Evolutionary conservation across 37 sponge, comb jelly and placozoan species (phyloP).

Genomic region (Dysidea cf. avara): DNA sequence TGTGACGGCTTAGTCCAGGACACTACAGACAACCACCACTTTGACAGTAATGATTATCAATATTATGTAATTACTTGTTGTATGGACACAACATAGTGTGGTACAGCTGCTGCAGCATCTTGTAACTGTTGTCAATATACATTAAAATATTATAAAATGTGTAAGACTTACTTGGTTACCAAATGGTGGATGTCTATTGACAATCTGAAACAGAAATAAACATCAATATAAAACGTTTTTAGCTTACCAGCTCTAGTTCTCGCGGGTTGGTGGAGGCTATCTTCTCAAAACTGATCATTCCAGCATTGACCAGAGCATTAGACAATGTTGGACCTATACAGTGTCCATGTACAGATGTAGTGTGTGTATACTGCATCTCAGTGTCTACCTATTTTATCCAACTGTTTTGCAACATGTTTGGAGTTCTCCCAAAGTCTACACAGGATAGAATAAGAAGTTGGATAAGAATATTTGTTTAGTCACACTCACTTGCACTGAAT

Average conservation of each 20-base stretch:
- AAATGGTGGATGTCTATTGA: constrained; percentile 93
- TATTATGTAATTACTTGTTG: constrained; percentile 45
- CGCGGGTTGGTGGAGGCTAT: constrained; percentile 76
- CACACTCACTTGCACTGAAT: constrained; percentile 55
- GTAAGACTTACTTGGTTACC: constrained; percentile 68
- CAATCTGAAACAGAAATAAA: constrained; percentile 46
- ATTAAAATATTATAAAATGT: too few relatives aligned
- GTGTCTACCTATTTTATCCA: constrained; percentile 85
- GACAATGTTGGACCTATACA: constrained; percentile 61
- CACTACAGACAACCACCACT: constrained; percentile 34
- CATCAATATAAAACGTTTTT: not conserved
- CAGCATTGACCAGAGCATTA: constrained; percentile 95
- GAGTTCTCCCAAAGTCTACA: constrained; percentile 93
- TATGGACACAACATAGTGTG: constrained; percentile 60
- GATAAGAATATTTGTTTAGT: not conserved
- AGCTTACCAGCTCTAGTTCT: constrained; percentile 85
- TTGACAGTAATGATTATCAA: constrained; percentile 33
- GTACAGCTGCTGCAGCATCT: constrained; percentile 75
- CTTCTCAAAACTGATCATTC: constrained; percentile 77
- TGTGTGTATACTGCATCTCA: too few relatives aligned
- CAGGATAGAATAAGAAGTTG: not conserved
- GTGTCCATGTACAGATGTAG: not conserved
- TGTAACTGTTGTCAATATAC: constrained; percentile 21
- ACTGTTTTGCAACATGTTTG: constrained; percentile 84
- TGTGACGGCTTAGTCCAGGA: constrained; percentile 33